These are phyloP conservation scores for Neosilurus mollespiculum DNA, from an alignment of 2,797 vertebrate genomes.

Conservation along the genomic window DNA sequence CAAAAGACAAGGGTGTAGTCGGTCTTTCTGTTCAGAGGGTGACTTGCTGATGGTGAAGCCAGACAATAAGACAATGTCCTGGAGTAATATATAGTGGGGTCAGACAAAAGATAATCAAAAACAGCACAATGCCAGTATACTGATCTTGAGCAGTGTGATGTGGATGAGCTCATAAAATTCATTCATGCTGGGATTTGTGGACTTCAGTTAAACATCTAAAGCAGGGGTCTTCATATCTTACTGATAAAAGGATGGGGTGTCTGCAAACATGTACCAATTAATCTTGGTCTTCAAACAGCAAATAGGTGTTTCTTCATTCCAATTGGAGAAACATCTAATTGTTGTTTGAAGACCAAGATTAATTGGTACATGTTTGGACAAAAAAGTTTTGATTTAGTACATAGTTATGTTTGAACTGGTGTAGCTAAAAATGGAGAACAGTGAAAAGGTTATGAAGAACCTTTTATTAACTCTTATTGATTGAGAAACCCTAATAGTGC, in stretches of 20 bases:
- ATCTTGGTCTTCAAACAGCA: neutral
- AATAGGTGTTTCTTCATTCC: neutral
- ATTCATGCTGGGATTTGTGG: neutral
- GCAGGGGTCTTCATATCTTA: neutral
- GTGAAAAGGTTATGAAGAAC: neutral
- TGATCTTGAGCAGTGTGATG: neutral
- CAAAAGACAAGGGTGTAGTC: conserved; percentile 70
- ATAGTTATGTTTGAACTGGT: neutral
- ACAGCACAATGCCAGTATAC: conserved; percentile 38
- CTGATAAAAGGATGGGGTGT: neutral
- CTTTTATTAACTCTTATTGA: neutral
- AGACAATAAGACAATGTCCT: conserved; percentile 68
- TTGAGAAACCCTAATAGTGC: neutral
- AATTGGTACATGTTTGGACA: neutral
- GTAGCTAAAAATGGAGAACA: neutral
- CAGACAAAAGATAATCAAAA: conserved; percentile 25
- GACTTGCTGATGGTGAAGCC: conserved; percentile 72
- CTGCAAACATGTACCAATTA: neutral
- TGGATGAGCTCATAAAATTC: neutral
- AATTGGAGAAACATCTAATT: neutral
- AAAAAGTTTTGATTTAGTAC: neutral
- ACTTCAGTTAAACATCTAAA: neutral
- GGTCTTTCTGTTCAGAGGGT: conserved; percentile 67
- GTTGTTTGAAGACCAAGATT: neutral
- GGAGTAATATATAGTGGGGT: conserved; percentile 30